Evolutionary conservation across 2,888 invertebrate species (phyloP).

Genomic region (Automeris io): DNA sequence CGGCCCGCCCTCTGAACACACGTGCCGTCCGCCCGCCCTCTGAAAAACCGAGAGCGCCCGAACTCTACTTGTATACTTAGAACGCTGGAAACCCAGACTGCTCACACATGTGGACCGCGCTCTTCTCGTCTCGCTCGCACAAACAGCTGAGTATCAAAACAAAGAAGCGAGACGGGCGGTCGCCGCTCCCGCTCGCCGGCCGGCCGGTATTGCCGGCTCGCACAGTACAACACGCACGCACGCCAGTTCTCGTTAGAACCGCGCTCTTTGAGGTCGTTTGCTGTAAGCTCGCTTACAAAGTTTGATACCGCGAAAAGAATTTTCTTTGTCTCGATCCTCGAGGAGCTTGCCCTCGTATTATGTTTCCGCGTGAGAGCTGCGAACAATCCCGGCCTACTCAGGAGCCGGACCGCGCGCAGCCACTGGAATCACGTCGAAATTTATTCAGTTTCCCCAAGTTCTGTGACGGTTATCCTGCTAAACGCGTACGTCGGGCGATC

Average conservation of each 20-base stretch:
- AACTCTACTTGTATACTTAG: constrained; percentile 32
- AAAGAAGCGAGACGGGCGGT: constrained; percentile 73
- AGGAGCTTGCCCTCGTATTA: constrained; percentile 72
- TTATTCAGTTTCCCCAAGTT: constrained; percentile 60
- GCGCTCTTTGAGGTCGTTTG: constrained; percentile 64
- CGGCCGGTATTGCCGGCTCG: constrained; percentile 65
- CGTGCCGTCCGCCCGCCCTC: constrained; percentile 41
- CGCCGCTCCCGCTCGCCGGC: constrained; percentile 73
- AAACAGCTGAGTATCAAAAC: constrained; percentile 78
- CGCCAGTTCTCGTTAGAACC: constrained; percentile 72
- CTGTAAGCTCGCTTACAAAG: constrained; percentile 59
- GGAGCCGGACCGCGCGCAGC: constrained; percentile 64
- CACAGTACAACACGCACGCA: constrained; percentile 45
- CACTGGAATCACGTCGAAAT: constrained; percentile 55
- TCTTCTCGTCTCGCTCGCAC: constrained; percentile 41
- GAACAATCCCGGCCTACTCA: constrained; percentile 65
- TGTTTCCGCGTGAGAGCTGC: constrained; percentile 69
- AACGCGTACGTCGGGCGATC: constrained; percentile 70
- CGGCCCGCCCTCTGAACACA: constrained; percentile 38
- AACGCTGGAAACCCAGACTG: constrained; percentile 34
- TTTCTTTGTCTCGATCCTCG: constrained; percentile 72
- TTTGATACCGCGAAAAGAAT: constrained; percentile 71
- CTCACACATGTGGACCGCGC: constrained; percentile 39
- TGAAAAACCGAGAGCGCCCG: constrained; percentile 53
- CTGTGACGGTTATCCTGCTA: constrained; percentile 70